These are phyloP conservation scores for Macrotis lagotis DNA, from an alignment of 2,113 vertebrate genomes.

Conservation along the genomic window DNA sequence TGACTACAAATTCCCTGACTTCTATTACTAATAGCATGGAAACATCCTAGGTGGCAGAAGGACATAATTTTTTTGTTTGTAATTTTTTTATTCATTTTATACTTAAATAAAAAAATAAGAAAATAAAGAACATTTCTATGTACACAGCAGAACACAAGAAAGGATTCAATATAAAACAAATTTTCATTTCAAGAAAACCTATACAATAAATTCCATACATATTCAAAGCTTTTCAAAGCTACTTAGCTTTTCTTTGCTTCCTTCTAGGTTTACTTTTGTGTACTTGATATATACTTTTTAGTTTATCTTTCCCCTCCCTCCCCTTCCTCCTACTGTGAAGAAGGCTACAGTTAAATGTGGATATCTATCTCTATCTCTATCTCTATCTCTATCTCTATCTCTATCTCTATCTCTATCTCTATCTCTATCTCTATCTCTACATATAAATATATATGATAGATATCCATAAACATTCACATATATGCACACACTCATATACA, in stretches of 20 bases:
- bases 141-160: background rate
- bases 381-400: no score
- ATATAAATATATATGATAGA: no score
- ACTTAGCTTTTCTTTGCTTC: background rate
- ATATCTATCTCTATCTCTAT: no score
- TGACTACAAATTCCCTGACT: background rate
- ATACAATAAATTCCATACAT: background rate
- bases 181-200: background rate
- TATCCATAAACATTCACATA: background rate
- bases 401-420: no score
- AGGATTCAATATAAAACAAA: background rate
- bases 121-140: background rate
- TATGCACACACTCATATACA: no score
- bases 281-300: background rate
- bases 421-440: no score
- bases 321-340: background rate
- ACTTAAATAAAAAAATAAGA: background rate
- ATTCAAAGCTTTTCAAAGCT: background rate
- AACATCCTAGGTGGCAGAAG: background rate
- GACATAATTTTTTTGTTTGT: background rate
- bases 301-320: background rate
- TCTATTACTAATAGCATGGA: background rate
- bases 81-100: slow-evolving; percentile 21
- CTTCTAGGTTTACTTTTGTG: background rate
- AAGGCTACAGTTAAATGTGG: background rate